A percentile compares a stretch with the other conserved stretches of the same genome.
Evolutionary conservation across 1,140 invertebrate species (phyloP).

Genomic region (Ceratitis capitata): DNA sequence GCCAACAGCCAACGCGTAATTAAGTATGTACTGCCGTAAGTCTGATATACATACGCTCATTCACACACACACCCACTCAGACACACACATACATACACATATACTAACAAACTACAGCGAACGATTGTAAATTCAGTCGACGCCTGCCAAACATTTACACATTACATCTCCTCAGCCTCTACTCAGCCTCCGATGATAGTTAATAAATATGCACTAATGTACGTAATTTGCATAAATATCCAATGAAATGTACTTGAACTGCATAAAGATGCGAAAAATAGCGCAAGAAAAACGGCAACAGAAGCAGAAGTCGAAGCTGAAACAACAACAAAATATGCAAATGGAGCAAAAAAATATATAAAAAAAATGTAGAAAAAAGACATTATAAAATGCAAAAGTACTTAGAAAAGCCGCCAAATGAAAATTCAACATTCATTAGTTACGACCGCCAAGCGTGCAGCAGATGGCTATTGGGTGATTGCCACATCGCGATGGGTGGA

Average conservation of each 20-base stretch:
- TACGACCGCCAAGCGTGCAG: neutral
- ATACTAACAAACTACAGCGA: neutral
- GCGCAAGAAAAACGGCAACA: neutral
- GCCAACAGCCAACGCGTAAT: too few relatives aligned
- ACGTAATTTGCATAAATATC: slow-evolving; percentile 23
- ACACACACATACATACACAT: neutral
- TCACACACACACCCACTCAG: neutral
- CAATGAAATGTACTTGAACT: slow-evolving; percentile 28
- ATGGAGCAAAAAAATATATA: neutral
- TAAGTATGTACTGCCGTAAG: too few relatives aligned
- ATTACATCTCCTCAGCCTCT: neutral
- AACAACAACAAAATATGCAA: too few relatives aligned
- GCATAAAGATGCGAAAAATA: slow-evolving; percentile 20
- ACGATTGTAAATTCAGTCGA: neutral
- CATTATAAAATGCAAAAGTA: neutral
- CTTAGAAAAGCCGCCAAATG: neutral
- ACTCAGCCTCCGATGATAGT: neutral
- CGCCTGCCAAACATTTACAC: neutral
- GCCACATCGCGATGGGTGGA: neutral
- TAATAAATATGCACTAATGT: slow-evolving; percentile 32
- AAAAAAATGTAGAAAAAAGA: neutral
- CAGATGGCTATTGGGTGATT: neutral
- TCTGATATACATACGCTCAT: neutral
- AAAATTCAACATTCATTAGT: neutral
- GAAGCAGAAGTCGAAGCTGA: neutral